Base-by-base conservation (phyloP, 2,113 vertebrate species). In the Brachirus orientalis region DNA sequence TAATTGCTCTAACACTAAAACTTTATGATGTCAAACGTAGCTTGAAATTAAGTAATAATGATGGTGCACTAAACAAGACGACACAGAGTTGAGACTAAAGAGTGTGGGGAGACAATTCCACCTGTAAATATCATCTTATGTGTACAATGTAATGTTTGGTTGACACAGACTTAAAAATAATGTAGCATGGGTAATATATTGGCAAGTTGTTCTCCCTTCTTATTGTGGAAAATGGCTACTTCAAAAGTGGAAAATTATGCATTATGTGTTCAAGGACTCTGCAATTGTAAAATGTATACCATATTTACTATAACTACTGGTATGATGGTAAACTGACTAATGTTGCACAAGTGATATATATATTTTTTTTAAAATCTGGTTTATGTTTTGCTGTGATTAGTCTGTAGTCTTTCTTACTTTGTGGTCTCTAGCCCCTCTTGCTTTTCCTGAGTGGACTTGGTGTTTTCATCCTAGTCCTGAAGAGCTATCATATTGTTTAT, bases 301-400 rank as follows among this genome's bases (percentile, higher is more conserved):
- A 43, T 20, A n/a, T 44, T 28, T 11, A 46, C n/a, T n/a, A n/a
- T n/a, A 44, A 57, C 17, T 1, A 22, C 18, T 33, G 38, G 10
- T 45, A 40, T 57, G 9, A 63, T 63, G 14, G 18, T 40, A 38
- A 55, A 7, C 43, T 62, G 14, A n/a, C 45, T 35, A n/a, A 1
- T 47, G 14, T 28, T 28, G 28, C 3, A 6, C 28, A 28, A 28
- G 28, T 28, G 28, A 28, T 3, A 0, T 28, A n/a, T n/a, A n/a
- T n/a, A n/a, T 28, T 28, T 28, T 6, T 18, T 11, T 22, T 43
- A 37, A 35, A 47, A 48, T 41, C 43, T 40, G 18, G 48, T 43
- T 47, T n/a, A 44, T 5, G 33, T 52, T 28, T 44, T 64, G 22
- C 36, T 43, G 46, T 69, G 41, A 63, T 46, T 52, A 35, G 41